Percentiles rank a stretch among this genome's conserved stretches.
Evolutionary conservation across 2,797 vertebrate genomes (phyloP).

Genomic region (Triplophysa yarkandensis): DNA sequence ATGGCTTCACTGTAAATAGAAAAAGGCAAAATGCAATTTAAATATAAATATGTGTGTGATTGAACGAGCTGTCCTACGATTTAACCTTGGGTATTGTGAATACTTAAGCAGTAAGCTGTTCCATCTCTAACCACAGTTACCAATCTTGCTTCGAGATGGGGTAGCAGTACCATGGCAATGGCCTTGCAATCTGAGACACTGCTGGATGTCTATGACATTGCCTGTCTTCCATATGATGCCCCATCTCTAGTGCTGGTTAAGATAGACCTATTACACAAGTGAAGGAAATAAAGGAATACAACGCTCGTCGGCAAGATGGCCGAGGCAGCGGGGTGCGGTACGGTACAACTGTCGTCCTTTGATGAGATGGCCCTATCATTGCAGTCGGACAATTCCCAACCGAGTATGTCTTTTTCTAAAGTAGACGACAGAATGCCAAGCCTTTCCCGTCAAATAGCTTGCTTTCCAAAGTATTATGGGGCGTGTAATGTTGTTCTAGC

Average conservation of each 20-base stretch:
- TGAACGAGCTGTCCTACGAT: constrained; percentile 1
- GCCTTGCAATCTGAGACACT: constrained; percentile 44
- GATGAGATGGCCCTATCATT: constrained; percentile 31
- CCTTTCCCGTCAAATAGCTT: constrained; percentile 40
- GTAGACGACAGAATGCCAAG: constrained; percentile 14
- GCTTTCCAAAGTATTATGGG: neutral
- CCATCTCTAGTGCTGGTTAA: constrained; percentile 40
- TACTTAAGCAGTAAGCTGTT: constrained; percentile 42
- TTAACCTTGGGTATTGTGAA: constrained; percentile 41
- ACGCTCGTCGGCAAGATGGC: constrained; percentile 26
- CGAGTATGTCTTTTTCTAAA: neutral
- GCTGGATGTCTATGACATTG: constrained; percentile 45
- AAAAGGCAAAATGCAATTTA: constrained; percentile 44
- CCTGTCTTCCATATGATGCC: constrained; percentile 33
- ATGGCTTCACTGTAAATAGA: constrained; percentile 16
- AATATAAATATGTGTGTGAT: constrained; percentile 25
- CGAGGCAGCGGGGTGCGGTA: constrained; percentile 39
- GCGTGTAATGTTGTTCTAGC: neutral
- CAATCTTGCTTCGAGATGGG: constrained; percentile 34
- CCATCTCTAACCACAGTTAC: constrained; percentile 44
- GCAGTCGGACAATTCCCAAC: constrained; percentile 26
- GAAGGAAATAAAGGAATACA: constrained; percentile 40
- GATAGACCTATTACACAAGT: constrained; percentile 33
- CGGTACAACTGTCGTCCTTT: constrained; percentile 32
- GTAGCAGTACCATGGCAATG: constrained; percentile 32